These are phyloP conservation scores for Bugulina stolonifera DNA, from an alignment of 2,888 invertebrate species.

Conservation along the genomic window DNA sequence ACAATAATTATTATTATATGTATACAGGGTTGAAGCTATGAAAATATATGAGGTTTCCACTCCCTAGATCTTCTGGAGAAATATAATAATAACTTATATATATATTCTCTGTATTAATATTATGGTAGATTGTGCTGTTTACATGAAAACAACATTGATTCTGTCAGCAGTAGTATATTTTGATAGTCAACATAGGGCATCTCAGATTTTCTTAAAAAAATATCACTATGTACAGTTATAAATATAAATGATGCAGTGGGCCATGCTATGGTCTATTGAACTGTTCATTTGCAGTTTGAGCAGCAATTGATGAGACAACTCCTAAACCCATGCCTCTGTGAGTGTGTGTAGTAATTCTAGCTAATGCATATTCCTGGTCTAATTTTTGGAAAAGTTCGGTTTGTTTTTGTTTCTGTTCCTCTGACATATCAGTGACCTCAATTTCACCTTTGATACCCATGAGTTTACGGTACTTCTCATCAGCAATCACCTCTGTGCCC, in stretches of 20 bases:
- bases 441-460: constrained; percentile 80
- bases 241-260: not conserved
- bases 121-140: too few relatives aligned
- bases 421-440: constrained; percentile 29
- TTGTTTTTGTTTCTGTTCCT: constrained; percentile 47
- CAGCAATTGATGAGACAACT: constrained; percentile 38
- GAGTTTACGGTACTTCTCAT: constrained; percentile 81
- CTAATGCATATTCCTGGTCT: constrained; percentile 94
- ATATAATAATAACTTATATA: too few relatives aligned
- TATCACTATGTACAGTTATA: constrained; percentile 1
- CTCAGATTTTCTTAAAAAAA: constrained; percentile 12
- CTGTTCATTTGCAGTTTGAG: constrained; percentile 23
- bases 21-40: too few relatives aligned
- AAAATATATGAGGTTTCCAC: too few relatives aligned
- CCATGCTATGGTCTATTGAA: not conserved
- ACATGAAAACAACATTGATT: too few relatives aligned
- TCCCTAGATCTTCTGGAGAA: too few relatives aligned
- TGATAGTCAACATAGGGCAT: too few relatives aligned
- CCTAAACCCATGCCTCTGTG: constrained; percentile 66
- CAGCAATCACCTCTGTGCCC: constrained; percentile 64
- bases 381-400: constrained; percentile 80
- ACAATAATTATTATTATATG: too few relatives aligned
- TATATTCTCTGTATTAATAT: too few relatives aligned
- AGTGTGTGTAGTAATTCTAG: constrained; percentile 89
- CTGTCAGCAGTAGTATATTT: too few relatives aligned